Evolutionary conservation across 2,888 invertebrate genomes (phyloP).

Genomic region (Agapostemon virescens): DNA sequence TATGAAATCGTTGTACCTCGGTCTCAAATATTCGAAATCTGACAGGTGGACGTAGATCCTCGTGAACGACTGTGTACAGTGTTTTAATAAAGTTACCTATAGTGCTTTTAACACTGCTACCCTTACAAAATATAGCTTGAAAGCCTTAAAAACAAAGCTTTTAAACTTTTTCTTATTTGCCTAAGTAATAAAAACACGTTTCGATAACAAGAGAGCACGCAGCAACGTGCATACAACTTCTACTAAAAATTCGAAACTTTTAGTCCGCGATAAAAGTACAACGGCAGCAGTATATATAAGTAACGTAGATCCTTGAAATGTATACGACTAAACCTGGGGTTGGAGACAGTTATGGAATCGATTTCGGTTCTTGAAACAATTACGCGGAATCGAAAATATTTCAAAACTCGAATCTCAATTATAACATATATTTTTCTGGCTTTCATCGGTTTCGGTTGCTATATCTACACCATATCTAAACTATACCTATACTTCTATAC

Average conservation of each 20-base stretch:
- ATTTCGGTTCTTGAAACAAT: no score
- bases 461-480: no score
- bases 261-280: neutral
- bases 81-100: neutral
- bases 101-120: neutral
- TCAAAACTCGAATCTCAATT: no score
- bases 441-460: no score
- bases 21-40: neutral
- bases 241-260: neutral
- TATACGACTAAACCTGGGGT: no score
- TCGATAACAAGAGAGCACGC: neutral
- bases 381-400: no score
- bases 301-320: no score
- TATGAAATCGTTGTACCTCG: neutral
- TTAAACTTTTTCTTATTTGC: neutral
- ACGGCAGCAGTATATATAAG: no score
- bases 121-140: neutral
- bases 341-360: no score
- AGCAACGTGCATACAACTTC: neutral
- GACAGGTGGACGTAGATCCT: neutral
- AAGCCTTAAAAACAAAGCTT: neutral
- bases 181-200: neutral
- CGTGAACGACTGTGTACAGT: neutral
- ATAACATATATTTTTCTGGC: no score
- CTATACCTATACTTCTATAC: no score